A percentile compares a stretch with the other conserved stretches of the same genome.
Evolutionary conservation across 2,797 vertebrate species (phyloP).

Genomic region (Chlorospingus semifuscus): DNA sequence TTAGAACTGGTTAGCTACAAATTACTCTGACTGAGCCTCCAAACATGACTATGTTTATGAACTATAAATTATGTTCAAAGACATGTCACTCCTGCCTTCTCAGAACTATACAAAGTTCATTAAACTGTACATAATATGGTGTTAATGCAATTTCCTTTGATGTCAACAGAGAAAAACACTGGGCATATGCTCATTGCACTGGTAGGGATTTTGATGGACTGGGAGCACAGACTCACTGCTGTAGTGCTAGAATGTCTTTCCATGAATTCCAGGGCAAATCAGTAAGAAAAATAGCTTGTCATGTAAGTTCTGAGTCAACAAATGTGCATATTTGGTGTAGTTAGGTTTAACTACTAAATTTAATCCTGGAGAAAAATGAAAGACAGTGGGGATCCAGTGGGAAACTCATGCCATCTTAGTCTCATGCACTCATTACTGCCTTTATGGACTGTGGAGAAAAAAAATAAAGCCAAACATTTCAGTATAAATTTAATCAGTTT

Average conservation of each 20-base stretch:
- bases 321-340: neutral
- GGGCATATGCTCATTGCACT: neutral
- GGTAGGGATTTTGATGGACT: neutral
- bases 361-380: neutral
- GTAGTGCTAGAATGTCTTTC: neutral
- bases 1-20: conserved; percentile 28
- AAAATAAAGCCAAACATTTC: neutral
- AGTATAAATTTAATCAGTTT: neutral
- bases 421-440: neutral
- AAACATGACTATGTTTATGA: conserved; percentile 25
- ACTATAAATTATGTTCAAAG: conserved; percentile 43
- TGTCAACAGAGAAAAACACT: neutral
- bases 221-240: neutral
- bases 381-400: neutral
- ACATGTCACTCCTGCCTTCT: conserved; percentile 14
- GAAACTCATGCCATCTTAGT: neutral
- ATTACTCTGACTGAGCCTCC: conserved; percentile 17
- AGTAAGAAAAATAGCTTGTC: neutral
- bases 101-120: conserved; percentile 1
- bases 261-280: neutral
- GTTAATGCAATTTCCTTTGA: conserved; percentile 29
- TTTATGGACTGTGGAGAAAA: neutral
- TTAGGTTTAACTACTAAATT: neutral
- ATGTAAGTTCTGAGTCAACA: neutral
- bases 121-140: conserved; percentile 17